phyloP scores from a whole-genome alignment of 2,888 invertebrate species.

The Serripes groenlandicus region DNA sequence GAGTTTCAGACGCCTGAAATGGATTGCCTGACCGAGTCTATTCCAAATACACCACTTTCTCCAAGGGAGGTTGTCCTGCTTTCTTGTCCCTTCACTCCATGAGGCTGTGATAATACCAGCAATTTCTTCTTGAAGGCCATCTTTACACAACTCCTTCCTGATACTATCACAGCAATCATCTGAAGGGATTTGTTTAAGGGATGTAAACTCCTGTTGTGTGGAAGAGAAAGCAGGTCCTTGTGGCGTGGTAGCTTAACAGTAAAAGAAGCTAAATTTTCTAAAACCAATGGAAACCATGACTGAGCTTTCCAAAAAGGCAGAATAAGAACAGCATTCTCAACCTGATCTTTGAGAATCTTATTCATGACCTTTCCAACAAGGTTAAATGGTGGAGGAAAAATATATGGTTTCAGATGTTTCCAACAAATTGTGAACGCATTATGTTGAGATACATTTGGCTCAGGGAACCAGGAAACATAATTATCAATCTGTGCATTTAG shows the following conservation, averaged over 20 bases:
- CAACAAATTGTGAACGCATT: constrained; percentile 44
- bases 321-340: constrained; percentile 33
- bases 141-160: constrained; percentile 28
- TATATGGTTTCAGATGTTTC: constrained; percentile 19
- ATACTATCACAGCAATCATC: constrained; percentile 36
- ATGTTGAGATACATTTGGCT: no score
- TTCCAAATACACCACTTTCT: constrained; percentile 34
- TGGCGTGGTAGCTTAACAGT: constrained; percentile 33
- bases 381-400: no score
- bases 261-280: constrained; percentile 27
- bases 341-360: constrained; percentile 35
- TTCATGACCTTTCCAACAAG: constrained; percentile 40
- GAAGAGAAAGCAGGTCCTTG: constrained; percentile 32
- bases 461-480: constrained; percentile 24
- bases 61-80: constrained; percentile 28
- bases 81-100: constrained; percentile 22
- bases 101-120: constrained; percentile 5
- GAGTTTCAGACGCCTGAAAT: constrained; percentile 18
- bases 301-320: constrained; percentile 43
- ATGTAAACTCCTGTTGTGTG: constrained; percentile 16
- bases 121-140: constrained; percentile 16
- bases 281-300: no score
- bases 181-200: not conserved
- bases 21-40: constrained; percentile 9
- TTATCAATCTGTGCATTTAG: no score